These are phyloP conservation scores for Eupithecia dodoneata DNA, from an alignment of 2,888 invertebrate species.

Conservation along the genomic window DNA sequence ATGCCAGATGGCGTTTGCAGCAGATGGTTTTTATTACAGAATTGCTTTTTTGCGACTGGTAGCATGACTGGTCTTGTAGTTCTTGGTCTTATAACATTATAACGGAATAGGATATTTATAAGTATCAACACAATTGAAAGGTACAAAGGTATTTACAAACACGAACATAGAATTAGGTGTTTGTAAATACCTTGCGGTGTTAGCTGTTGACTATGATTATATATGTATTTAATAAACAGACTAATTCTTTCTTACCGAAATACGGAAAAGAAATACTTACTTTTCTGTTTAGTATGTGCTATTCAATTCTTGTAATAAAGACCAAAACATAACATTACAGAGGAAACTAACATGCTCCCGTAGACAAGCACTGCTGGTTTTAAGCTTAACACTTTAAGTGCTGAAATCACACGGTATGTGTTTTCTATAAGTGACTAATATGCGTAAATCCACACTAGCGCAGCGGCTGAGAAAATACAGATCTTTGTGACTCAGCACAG, in stretches of 20 bases:
- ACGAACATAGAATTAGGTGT: background rate
- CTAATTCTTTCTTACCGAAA: background rate
- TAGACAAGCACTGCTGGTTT: background rate
- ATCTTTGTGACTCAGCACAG: no score
- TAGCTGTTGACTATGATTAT: background rate
- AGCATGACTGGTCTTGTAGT: background rate
- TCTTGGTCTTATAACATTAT: background rate
- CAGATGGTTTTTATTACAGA: slow-evolving; percentile 26
- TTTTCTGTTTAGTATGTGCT: background rate
- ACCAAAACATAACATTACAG: background rate
- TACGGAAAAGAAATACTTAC: background rate
- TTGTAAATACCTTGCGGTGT: slow-evolving; percentile 1
- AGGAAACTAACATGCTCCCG: background rate
- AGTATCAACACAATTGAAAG: background rate
- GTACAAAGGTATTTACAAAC: background rate
- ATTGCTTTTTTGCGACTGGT: slow-evolving; percentile 11
- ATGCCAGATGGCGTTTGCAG: slow-evolving; percentile 19
- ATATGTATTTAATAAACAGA: background rate
- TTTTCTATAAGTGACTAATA: no score
- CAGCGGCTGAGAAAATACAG: no score
- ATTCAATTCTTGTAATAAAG: no score
- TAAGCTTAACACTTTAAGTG: no score
- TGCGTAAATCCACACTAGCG: no score
- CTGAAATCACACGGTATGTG: no score
- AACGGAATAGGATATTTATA: background rate